Conservation (phyloP, 2,888 invertebrate genomes). For the Allophyes oxyacanthae region DNA sequence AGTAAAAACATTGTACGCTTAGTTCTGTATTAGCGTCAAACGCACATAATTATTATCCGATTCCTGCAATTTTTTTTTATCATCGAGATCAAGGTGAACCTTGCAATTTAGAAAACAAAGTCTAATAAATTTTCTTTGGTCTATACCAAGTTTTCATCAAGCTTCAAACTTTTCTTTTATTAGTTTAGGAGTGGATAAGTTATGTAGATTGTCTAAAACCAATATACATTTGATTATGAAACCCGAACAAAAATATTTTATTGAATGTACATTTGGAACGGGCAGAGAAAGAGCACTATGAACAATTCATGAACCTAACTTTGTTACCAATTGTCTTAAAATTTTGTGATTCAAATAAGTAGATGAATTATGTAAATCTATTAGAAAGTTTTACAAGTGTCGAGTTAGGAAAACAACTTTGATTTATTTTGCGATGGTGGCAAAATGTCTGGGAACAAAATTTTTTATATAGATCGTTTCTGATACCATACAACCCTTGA, state of each 20-base stretch:
- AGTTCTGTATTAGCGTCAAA: no score
- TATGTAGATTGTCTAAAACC: constrained; percentile 12
- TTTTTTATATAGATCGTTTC: constrained; percentile 20
- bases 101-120: not conserved
- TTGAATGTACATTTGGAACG: constrained; percentile 6
- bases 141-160: constrained; percentile 1
- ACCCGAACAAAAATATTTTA: constrained; percentile 10
- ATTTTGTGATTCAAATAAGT: constrained; percentile 33
- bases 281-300: constrained; percentile 10
- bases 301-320: constrained; percentile 26
- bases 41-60: no score
- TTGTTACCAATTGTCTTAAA: constrained; percentile 19
- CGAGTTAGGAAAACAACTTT: constrained; percentile 22
- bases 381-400: constrained; percentile 16
- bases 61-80: no score
- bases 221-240: constrained; percentile 29
- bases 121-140: constrained; percentile 1
- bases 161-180: constrained; percentile 18
- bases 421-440: constrained; percentile 23
- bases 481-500: constrained; percentile 20
- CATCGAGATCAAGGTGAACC: no score
- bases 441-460: constrained; percentile 7
- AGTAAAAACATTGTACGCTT: no score
- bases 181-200: constrained; percentile 11
- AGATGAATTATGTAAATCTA: constrained; percentile 25